These are phyloP conservation scores for Galeopterus variegatus DNA, from an alignment of 2,113 vertebrate genomes.

Conservation along the genomic window DNA sequence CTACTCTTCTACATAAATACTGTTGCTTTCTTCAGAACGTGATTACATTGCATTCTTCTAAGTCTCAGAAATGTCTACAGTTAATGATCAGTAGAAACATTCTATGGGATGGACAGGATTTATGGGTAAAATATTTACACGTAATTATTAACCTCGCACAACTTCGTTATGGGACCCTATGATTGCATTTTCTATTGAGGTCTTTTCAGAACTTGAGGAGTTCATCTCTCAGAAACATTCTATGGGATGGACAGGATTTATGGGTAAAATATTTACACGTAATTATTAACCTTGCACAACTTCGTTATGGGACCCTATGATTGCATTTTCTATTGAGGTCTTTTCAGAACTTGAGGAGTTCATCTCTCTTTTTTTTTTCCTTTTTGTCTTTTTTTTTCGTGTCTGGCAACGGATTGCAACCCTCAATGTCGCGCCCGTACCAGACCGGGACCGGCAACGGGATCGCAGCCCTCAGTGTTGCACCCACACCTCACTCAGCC, in stretches of 20 bases:
- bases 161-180: accelerated
- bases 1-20: not conserved
- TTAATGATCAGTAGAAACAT: accelerated
- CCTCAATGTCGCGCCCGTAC: too few relatives aligned
- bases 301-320: accelerated
- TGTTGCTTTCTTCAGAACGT: accelerated
- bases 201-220: not conserved
- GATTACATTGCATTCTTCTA: accelerated
- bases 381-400: too few relatives aligned
- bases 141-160: accelerated
- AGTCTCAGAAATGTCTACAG: not conserved
- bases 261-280: accelerated
- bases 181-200: accelerated
- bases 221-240: not conserved
- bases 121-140: accelerated
- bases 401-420: too few relatives aligned
- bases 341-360: not conserved
- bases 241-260: accelerated
- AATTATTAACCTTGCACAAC: not conserved
- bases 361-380: too few relatives aligned
- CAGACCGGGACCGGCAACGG: too few relatives aligned
- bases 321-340: not conserved
- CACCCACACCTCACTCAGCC: too few relatives aligned
- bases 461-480: too few relatives aligned
- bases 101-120: not conserved